phyloP scores from a whole-genome alignment of 2,888 invertebrate species.

The Cylindroiulus punctatus region DNA sequence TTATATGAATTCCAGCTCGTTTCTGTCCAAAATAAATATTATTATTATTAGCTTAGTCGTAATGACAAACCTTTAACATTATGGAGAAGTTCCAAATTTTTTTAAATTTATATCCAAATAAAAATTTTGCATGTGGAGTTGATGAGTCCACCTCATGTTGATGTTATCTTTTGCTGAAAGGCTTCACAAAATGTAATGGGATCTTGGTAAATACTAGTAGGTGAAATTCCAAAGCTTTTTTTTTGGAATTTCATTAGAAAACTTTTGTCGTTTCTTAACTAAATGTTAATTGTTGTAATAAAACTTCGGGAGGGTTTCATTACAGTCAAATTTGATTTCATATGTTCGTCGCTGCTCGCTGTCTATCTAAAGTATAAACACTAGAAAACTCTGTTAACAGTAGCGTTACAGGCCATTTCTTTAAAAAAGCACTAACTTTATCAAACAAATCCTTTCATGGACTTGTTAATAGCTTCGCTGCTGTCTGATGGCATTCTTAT shows the following conservation, averaged over 20 bases:
- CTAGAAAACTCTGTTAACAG: not conserved
- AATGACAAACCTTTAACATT: no score
- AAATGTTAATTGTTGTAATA: not conserved
- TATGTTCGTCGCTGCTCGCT: not conserved
- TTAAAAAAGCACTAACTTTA: not conserved
- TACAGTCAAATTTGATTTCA: constrained; percentile 30
- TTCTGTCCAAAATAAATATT: no score
- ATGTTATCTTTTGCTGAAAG: not conserved
- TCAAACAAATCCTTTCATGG: constrained; percentile 30
- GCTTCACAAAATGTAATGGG: not conserved
- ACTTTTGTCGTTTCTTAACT: not conserved
- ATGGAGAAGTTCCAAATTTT: no score
- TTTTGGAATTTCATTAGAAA: not conserved
- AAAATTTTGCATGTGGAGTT: no score
- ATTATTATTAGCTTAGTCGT: no score
- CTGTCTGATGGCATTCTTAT: not conserved
- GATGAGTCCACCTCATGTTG: no score
- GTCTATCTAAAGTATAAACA: not conserved
- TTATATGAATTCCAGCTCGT: no score
- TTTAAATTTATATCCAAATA: no score
- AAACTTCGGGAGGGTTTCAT: not conserved
- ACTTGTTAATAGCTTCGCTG: constrained; percentile 27
- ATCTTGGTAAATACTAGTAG: not conserved
- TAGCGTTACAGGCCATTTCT: not conserved
- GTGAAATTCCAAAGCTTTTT: not conserved